Conservation (phyloP, 2,113 vertebrate genomes). For the Planiliza haematocheilus region DNA sequence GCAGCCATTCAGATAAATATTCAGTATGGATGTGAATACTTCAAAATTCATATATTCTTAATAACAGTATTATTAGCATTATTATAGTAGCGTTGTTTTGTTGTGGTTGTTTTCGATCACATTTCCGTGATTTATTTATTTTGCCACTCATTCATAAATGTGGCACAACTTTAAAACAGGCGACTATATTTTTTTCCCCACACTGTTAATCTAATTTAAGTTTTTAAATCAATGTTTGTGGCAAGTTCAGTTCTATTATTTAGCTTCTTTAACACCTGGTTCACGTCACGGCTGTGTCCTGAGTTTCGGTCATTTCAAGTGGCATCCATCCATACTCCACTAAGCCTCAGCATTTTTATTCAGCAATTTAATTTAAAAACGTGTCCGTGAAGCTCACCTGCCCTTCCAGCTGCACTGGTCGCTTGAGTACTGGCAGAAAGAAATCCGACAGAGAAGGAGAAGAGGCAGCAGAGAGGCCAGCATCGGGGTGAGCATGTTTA, state of each 20-base stretch:
- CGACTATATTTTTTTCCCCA: too few species aligned
- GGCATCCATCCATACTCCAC: background rate
- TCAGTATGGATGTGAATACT: too few species aligned
- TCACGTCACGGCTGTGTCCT: background rate
- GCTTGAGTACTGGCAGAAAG: slow-evolving; percentile 91
- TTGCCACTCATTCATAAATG: slow-evolving; percentile 20
- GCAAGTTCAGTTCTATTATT: background rate
- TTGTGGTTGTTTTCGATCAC: background rate
- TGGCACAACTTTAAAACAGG: too few species aligned
- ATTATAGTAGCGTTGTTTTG: too few species aligned
- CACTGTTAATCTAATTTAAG: too few species aligned
- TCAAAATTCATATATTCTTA: too few species aligned
- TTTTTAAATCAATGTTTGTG: background rate
- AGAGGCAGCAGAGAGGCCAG: slow-evolving; percentile 81
- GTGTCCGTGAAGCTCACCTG: slow-evolving; percentile 84
- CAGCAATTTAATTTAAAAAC: background rate
- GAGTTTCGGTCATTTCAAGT: slow-evolving; percentile 40
- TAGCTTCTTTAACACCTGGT: background rate
- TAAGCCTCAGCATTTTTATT: background rate
- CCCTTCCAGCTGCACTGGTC: slow-evolving; percentile 98
- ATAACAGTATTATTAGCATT: too few species aligned
- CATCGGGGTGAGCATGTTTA: slow-evolving; percentile 81
- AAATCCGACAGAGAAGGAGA: slow-evolving; percentile 83
- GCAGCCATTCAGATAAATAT: too few species aligned
- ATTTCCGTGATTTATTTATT: too few species aligned